A percentile compares a stretch with the other conserved stretches of the same genome.
Evolutionary conservation across 2,797 vertebrate species (phyloP).

Genomic region (Podargus strigoides): DNA sequence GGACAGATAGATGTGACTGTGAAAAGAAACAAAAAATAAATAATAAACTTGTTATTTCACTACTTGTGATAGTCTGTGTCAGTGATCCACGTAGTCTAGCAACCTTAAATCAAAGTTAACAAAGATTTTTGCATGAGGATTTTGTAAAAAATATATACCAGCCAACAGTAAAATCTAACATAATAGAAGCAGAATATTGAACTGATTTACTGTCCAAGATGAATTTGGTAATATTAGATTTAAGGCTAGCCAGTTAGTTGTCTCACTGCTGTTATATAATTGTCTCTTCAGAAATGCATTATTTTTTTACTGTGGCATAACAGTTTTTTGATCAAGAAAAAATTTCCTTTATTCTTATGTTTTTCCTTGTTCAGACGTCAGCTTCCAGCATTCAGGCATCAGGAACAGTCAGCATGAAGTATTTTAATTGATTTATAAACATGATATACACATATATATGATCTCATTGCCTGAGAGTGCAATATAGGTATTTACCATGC

Average conservation of each 20-base stretch:
- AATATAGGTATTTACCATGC: neutral
- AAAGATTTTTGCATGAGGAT: neutral
- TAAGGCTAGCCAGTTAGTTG: neutral
- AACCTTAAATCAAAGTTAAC: neutral
- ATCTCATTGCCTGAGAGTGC: neutral
- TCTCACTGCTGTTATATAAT: neutral
- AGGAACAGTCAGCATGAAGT: neutral
- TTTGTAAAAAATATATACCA: neutral
- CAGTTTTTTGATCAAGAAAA: neutral
- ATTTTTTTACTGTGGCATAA: neutral
- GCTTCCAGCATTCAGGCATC: neutral
- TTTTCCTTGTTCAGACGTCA: neutral
- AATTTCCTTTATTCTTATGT: neutral
- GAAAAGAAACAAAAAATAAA: neutral
- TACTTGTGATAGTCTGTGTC: neutral
- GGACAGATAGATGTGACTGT: neutral
- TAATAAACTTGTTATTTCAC: neutral
- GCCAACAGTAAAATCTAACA: neutral
- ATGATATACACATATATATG: neutral
- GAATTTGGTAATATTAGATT: neutral
- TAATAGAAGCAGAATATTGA: neutral
- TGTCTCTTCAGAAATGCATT: neutral
- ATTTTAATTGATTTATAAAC: neutral
- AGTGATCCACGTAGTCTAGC: neutral
- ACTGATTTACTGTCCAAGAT: conserved; percentile 1